phyloP scores from a whole-genome alignment of 1,140 invertebrate genomes.

The Sitophilus oryzae region DNA sequence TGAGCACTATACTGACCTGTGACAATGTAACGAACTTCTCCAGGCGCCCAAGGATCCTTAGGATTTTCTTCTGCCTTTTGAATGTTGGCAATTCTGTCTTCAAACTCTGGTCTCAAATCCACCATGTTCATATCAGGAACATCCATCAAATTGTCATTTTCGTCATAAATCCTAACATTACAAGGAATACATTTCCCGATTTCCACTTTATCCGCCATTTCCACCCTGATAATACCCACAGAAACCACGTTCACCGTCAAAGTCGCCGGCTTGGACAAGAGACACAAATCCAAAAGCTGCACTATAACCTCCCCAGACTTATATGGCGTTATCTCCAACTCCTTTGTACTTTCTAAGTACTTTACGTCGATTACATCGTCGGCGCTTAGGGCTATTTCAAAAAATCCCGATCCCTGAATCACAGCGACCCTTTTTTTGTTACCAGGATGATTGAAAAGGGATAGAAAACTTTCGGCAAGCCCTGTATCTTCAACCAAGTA shows the following conservation, averaged over 20 bases:
- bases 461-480: constrained; percentile 49
- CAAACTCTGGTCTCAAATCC: constrained; percentile 43
- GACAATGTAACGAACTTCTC: constrained; percentile 39
- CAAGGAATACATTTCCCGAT: constrained; percentile 49
- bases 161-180: constrained; percentile 55
- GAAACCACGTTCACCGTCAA: constrained; percentile 59
- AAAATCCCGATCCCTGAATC: constrained; percentile 67
- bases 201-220: constrained; percentile 66
- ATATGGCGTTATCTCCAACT: constrained; percentile 58
- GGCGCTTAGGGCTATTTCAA: constrained; percentile 57
- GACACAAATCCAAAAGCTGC: constrained; percentile 65
- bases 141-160: constrained; percentile 52
- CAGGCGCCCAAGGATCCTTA: constrained; percentile 32
- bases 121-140: constrained; percentile 50
- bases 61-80: constrained; percentile 21
- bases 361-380: constrained; percentile 57
- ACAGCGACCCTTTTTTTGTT: constrained; percentile 53
- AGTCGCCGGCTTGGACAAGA: constrained; percentile 52
- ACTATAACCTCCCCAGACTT: constrained; percentile 59
- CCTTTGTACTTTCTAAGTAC: constrained; percentile 54
- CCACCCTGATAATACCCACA: constrained; percentile 58
- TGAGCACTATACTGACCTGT: constrained; percentile 40
- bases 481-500: constrained; percentile 58
- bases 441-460: constrained; percentile 60
- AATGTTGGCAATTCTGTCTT: constrained; percentile 34